Conservation (phyloP, 92 coral and sea anemone genomes). For the Nematostella vectensis region DNA sequence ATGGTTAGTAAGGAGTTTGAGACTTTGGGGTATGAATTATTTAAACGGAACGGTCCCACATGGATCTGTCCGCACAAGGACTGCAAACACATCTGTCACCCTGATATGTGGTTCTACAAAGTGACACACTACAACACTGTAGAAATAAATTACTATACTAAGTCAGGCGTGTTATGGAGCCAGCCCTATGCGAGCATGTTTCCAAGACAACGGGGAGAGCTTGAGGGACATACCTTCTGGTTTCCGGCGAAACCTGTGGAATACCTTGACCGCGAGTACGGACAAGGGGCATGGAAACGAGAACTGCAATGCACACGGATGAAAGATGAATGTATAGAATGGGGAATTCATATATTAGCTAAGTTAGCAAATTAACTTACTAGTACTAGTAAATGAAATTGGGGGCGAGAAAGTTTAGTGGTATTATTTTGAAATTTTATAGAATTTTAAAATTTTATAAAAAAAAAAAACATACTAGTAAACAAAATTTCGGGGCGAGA, state of each 20-base stretch:
- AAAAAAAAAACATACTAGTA: too few species aligned
- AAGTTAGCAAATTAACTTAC: too few species aligned
- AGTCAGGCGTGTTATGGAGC: background rate
- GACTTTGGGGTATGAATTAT: background rate
- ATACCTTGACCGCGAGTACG: conserved; percentile 3
- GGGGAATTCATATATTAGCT: too few species aligned
- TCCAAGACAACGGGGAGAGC: conserved; percentile 13
- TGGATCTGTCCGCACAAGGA: conserved; percentile 3
- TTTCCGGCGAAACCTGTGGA: conserved; percentile 8
- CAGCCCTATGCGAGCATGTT: conserved; percentile 3
- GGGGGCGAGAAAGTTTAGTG: too few species aligned
- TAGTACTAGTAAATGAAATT: too few species aligned
- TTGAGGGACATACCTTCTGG: conserved; percentile 10
- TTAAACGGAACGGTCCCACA: background rate
- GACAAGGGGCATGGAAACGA: conserved; percentile 10
- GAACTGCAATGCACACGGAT: background rate
- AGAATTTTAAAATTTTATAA: too few species aligned
- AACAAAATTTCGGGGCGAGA: too few species aligned
- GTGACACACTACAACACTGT: background rate
- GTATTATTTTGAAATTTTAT: too few species aligned
- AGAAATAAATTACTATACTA: background rate
- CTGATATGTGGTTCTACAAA: background rate
- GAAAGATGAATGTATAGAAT: too few species aligned
- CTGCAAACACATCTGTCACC: background rate
- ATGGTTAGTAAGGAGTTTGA: background rate